Percentiles rank a stretch among this genome's conserved stretches.
Conservation (phyloP, 2,797 vertebrate species). For the Lithobates sylvaticus region DNA sequence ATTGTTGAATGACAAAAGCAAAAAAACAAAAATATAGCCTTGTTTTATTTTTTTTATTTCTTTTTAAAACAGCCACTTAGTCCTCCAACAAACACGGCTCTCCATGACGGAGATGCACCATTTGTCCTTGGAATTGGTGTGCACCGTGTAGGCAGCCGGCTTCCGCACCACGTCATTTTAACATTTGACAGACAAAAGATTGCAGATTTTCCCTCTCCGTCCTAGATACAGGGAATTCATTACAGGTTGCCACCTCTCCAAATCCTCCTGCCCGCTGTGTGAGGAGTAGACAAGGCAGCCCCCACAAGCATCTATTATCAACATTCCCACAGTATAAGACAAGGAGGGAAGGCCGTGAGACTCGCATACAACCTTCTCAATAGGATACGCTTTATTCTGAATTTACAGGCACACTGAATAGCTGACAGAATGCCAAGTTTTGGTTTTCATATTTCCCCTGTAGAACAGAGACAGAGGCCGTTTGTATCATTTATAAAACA, state of each 20-base stretch:
- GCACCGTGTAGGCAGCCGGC: conserved; percentile 29
- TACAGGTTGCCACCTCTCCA: neutral
- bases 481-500: too few species aligned
- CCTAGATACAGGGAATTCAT: neutral
- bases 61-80: neutral
- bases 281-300: neutral
- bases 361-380: too few species aligned
- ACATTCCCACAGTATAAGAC: neutral
- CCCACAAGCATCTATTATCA: neutral
- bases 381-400: too few species aligned
- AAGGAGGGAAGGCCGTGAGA: neutral
- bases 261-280: neutral
- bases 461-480: too few species aligned
- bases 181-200: conserved; percentile 9
- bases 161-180: neutral
- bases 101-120: neutral
- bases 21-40: too few species aligned
- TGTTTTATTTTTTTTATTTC: too few species aligned
- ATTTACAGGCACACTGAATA: too few species aligned
- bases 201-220: neutral
- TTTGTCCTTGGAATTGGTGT: conserved; percentile 19
- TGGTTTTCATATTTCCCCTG: too few species aligned
- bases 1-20: too few species aligned
- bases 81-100: neutral
- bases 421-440: too few species aligned